Evolutionary conservation across 2,113 vertebrate species (phyloP).

Genomic region (Bos indicus): DNA sequence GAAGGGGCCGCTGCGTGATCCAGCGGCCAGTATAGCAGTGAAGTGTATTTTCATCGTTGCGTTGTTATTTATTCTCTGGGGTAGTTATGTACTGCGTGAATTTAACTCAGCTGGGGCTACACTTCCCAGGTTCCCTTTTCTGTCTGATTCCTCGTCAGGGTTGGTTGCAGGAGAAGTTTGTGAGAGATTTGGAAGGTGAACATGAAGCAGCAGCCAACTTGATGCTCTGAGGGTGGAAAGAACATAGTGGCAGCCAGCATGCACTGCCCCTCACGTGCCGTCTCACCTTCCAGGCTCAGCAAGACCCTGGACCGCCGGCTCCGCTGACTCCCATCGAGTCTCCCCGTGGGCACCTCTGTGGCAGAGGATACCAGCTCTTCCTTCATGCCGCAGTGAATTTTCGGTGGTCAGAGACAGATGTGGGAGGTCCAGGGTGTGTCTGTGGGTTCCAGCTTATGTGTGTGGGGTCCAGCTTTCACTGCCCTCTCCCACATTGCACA

Average conservation of each 20-base stretch:
- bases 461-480: not conserved
- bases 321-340: too few relatives aligned
- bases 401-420: not conserved
- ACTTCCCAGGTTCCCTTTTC: not conserved
- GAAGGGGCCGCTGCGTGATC: not conserved
- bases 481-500: not conserved
- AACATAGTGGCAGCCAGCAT: not conserved
- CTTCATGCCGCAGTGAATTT: not conserved
- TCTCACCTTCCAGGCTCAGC: not conserved
- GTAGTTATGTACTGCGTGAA: not conserved
- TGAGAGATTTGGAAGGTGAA: not conserved
- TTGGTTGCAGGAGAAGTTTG: not conserved
- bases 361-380: not conserved
- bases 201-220: not conserved
- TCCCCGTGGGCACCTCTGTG: not conserved
- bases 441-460: not conserved
- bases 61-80: not conserved
- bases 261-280: too few relatives aligned
- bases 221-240: not conserved
- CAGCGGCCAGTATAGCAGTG: too few relatives aligned
- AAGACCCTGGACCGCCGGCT: not conserved
- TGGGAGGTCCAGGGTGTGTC: not conserved
- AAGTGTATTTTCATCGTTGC: not conserved
- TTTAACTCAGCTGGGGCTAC: not conserved
- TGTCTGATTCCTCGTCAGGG: not conserved